Evolutionary conservation across 2,113 vertebrate genomes (phyloP).

Genomic region (Heliornis fulica): DNA sequence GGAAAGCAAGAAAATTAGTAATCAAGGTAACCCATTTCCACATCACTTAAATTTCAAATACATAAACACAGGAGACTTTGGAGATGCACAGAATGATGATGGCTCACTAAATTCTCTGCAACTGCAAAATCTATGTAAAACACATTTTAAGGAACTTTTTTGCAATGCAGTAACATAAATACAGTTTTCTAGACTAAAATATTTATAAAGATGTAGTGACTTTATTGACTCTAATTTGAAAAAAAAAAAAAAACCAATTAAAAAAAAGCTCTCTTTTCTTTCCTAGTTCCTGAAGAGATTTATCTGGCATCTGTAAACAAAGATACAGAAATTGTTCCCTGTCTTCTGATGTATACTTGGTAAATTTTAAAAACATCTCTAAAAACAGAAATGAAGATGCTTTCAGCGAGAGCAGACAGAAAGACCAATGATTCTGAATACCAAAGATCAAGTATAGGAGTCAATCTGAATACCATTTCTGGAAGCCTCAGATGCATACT

Average conservation of each 20-base stretch:
- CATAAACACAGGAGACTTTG: background rate
- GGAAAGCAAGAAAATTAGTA: background rate
- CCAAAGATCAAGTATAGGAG: background rate
- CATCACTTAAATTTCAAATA: background rate
- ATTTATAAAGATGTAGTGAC: background rate
- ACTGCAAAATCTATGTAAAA: background rate
- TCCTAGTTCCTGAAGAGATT: background rate
- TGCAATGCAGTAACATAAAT: background rate
- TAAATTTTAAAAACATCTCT: background rate
- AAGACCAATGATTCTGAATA: background rate
- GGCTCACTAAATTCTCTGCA: background rate
- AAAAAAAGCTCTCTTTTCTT: background rate
- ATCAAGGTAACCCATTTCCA: background rate
- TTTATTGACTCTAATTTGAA: background rate
- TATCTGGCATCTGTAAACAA: background rate
- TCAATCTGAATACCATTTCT: constrained; percentile 11
- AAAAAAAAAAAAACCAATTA: background rate
- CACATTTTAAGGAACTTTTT: background rate
- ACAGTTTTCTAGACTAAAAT: background rate
- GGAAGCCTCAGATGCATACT: background rate
- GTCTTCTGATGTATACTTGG: background rate
- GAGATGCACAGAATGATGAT: background rate
- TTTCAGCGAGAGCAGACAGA: background rate
- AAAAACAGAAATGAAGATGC: background rate
- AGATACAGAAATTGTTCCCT: background rate